These are phyloP conservation scores for Aptenodytes patagonicus DNA, from an alignment of 2,113 vertebrate genomes.

Conservation along the genomic window DNA sequence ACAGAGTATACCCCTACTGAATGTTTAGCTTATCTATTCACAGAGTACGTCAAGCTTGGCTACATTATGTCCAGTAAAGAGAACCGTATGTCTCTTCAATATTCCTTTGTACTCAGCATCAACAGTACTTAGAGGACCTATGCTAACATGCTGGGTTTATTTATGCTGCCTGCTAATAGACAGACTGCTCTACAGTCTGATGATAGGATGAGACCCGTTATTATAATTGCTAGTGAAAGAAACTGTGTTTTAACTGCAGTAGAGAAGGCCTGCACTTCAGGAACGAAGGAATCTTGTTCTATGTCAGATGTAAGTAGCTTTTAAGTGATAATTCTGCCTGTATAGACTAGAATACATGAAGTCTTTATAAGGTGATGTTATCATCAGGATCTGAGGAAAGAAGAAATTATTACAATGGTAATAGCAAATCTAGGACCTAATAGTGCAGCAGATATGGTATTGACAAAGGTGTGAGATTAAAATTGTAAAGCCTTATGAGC, in stretches of 20 bases:
- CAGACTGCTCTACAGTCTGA: background rate
- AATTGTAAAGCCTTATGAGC: background rate
- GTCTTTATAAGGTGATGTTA: background rate
- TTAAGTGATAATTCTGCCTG: background rate
- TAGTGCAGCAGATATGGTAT: fast-evolving
- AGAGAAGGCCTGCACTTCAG: background rate
- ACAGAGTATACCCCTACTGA: no score
- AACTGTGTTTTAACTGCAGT: background rate
- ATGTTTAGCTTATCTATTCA: no score
- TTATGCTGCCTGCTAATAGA: background rate
- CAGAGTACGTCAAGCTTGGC: no score
- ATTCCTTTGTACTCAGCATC: no score
- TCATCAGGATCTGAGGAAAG: background rate
- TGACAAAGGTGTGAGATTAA: no score
- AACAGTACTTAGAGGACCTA: background rate
- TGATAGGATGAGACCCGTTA: background rate
- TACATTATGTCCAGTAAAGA: no score
- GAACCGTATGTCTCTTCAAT: no score
- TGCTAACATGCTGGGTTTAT: background rate
- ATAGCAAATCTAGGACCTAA: background rate
- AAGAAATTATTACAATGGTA: background rate
- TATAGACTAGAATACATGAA: background rate
- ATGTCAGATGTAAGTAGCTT: background rate
- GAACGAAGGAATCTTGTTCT: background rate
- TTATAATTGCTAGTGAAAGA: background rate